These are phyloP conservation scores for Epinephelus fuscoguttatus DNA, from an alignment of 2,113 vertebrate species.

Conservation along the genomic window DNA sequence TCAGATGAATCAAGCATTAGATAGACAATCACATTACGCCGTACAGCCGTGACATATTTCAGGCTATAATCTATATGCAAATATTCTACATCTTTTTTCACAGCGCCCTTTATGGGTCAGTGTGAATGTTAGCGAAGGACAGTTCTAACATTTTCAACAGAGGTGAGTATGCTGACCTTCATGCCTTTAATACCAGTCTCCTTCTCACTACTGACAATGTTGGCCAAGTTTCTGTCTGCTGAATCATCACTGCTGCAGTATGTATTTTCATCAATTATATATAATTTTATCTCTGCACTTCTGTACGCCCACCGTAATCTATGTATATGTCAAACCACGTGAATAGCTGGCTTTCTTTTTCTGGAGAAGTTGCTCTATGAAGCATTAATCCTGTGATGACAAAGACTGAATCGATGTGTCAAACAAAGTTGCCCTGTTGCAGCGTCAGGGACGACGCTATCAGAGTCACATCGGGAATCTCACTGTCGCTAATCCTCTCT, in stretches of 20 bases:
- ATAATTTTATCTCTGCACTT: neutral
- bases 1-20: slow-evolving; percentile 49
- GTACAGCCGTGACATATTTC: slow-evolving; percentile 58
- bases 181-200: slow-evolving; percentile 29
- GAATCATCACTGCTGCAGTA: slow-evolving; percentile 36
- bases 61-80: slow-evolving; percentile 75
- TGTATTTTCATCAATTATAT: neutral
- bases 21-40: slow-evolving; percentile 53
- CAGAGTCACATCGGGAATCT: slow-evolving; percentile 15
- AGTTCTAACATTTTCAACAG: slow-evolving; percentile 29
- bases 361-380: slow-evolving; percentile 3
- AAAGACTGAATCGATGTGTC: slow-evolving; percentile 21
- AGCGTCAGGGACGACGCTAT: slow-evolving; percentile 16
- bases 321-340: slow-evolving; percentile 29
- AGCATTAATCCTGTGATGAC: slow-evolving; percentile 8
- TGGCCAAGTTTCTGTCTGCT: slow-evolving; percentile 25
- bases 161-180: slow-evolving; percentile 33
- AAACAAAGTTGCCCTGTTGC: slow-evolving; percentile 6
- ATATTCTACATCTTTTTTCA: slow-evolving; percentile 49
- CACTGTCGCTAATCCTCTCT: slow-evolving; percentile 41
- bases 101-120: slow-evolving; percentile 58
- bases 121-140: slow-evolving; percentile 48
- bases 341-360: neutral
- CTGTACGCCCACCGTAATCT: slow-evolving; percentile 20
- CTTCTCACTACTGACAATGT: slow-evolving; percentile 35